Percentiles rank a stretch among this genome's conserved stretches.
Evolutionary conservation across 1,140 invertebrate species (phyloP).

Genomic region (Lucilia cuprina): DNA sequence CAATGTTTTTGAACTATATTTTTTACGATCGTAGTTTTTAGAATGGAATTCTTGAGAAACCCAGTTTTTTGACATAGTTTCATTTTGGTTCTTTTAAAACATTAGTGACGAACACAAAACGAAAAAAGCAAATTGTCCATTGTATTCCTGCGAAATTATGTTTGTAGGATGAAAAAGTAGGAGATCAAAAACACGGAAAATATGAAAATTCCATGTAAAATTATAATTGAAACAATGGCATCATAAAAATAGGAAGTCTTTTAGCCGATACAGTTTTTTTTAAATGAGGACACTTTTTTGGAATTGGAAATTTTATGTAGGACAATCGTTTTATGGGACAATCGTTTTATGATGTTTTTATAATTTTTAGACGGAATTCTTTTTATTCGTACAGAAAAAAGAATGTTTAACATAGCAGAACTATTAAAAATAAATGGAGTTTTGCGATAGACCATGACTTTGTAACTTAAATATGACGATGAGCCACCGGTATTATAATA

Average conservation of each 20-base stretch:
- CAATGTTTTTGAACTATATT: slow-evolving; percentile 31
- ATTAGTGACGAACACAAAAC: slow-evolving; percentile 50
- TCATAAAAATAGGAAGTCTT: slow-evolving; percentile 25
- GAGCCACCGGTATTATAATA: too few relatives aligned
- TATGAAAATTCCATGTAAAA: slow-evolving; percentile 9
- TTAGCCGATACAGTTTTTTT: slow-evolving; percentile 27
- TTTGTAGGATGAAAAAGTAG: slow-evolving; percentile 40
- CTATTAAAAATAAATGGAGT: neutral
- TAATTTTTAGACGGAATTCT: neutral
- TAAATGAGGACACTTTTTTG: slow-evolving; percentile 25
- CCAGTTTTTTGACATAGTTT: slow-evolving; percentile 25
- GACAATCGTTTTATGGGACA: slow-evolving; percentile 22
- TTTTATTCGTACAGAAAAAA: neutral
- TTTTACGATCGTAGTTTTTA: slow-evolving; percentile 18
- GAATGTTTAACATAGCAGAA: neutral
- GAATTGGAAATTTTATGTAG: slow-evolving; percentile 13
- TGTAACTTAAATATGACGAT: slow-evolving; percentile 9
- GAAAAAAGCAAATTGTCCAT: neutral
- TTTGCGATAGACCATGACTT: slow-evolving; percentile 20
- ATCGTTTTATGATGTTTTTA: slow-evolving; percentile 1
- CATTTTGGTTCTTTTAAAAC: neutral
- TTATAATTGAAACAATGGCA: neutral
- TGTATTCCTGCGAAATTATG: slow-evolving; percentile 43
- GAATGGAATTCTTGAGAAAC: slow-evolving; percentile 13
- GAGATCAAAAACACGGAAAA: slow-evolving; percentile 26